phyloP scores from a whole-genome alignment of 2,888 invertebrate species.

The Clivina fossor region DNA sequence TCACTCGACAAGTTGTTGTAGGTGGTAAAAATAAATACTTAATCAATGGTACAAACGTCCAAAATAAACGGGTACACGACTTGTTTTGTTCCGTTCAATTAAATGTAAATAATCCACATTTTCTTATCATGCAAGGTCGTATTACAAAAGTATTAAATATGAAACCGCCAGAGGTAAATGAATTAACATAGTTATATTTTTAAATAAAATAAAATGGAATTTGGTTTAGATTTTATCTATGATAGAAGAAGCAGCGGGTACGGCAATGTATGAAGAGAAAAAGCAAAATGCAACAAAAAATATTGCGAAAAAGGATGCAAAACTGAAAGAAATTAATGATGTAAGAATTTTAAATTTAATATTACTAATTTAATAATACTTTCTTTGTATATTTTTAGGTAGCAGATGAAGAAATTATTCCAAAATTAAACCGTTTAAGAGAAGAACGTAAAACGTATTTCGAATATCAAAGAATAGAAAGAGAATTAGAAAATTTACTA shows the following conservation, averaged over 20 bases:
- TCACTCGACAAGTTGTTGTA: constrained; percentile 87
- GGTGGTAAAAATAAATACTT: constrained; percentile 91
- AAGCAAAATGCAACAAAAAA: constrained; percentile 82
- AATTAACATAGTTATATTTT: constrained; percentile 11
- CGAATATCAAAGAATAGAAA: constrained; percentile 82
- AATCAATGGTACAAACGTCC: constrained; percentile 89
- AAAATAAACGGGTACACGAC: constrained; percentile 88
- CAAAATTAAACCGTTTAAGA: constrained; percentile 81
- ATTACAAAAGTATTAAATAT: constrained; percentile 99
- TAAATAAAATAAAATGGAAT: constrained; percentile 8
- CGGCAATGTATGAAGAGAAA: constrained; percentile 94
- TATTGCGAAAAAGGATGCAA: constrained; percentile 90
- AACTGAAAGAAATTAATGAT: constrained; percentile 80
- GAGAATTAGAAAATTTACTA: constrained; percentile 81
- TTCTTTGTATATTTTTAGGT: constrained; percentile 54
- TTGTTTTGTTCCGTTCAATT: constrained; percentile 95
- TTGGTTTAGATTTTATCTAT: constrained; percentile 78
- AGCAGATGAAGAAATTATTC: constrained; percentile 84
- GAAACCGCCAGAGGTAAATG: constrained; percentile 89
- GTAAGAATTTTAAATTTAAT: too few relatives aligned
- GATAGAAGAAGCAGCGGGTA: constrained; percentile 99
- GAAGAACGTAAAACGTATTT: constrained; percentile 82
- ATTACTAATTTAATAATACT: constrained; percentile 4
- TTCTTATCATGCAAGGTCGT: constrained; percentile 98
- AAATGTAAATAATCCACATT: constrained; percentile 99